Evolutionary conservation across 2,888 invertebrate genomes (phyloP).

Genomic region (Abrostola triplasia): DNA sequence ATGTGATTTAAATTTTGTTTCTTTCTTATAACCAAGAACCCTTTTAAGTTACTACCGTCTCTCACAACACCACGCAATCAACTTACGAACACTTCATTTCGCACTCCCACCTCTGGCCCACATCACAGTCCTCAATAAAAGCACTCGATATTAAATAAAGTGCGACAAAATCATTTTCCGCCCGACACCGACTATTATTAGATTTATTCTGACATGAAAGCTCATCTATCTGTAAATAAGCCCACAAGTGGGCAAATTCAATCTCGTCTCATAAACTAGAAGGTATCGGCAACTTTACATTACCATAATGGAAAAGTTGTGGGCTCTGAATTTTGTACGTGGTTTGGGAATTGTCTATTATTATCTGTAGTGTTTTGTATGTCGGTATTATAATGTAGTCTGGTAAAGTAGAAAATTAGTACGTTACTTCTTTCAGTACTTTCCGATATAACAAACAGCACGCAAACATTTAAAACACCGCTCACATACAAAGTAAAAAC

Average conservation of each 20-base stretch:
- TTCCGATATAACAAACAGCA: no score
- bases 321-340: conserved; percentile 4
- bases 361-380: not conserved
- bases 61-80: conserved; percentile 1
- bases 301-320: conserved; percentile 49
- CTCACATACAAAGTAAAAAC: no score
- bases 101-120: conserved; percentile 9
- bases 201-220: conserved; percentile 63
- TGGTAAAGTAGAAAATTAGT: no score
- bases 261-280: conserved; percentile 55
- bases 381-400: not conserved
- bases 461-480: no score
- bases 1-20: not conserved
- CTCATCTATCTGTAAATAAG: conserved; percentile 69
- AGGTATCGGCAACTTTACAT: conserved; percentile 47
- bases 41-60: not conserved
- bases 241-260: conserved; percentile 63
- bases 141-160: conserved; percentile 58
- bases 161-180: conserved; percentile 63
- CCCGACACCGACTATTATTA: conserved; percentile 64
- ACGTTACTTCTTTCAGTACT: no score
- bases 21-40: not conserved
- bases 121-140: conserved; percentile 42
- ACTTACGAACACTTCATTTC: conserved; percentile 9
- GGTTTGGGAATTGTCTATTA: conserved; percentile 2